Base-by-base conservation (phyloP, 1,140 invertebrate species). In the Hycleus cichorii region DNA sequence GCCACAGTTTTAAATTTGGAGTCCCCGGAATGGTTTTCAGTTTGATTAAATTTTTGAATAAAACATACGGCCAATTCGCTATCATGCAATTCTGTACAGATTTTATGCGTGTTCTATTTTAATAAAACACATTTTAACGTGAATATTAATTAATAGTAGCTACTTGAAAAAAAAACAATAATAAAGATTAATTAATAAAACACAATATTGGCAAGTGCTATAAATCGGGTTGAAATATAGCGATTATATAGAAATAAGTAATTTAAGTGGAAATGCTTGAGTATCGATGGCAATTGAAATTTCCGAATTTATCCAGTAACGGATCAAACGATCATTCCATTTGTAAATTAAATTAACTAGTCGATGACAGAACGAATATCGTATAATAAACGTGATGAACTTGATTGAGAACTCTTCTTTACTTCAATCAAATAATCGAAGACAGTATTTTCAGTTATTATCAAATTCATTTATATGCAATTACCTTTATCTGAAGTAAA, bases 321-420 rank as follows among this genome's bases (percentile, higher is more conserved):
- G 54, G 54, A 57, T 57, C 54, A 57, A 57, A 48, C 54, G 54
- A 57, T 57, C 54, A 48, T 25, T 57, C 47, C 54, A 57, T 57
- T 57, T 57, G 54, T 57, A 57, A 57, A 57, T 57, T 57, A 57
- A 57, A 57, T 57, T 57, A 57, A 47, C 54, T 49, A 49, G 54
- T 5, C 54, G 48, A 57, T 48, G 46, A 57, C 47, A 45, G 54
- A 48, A 40, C 49, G 54, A 57, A 57, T 57, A 57, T 49, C 54
- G 53, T 52, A 52, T 56, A 56, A 44, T 48, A 18, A 18, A 18
- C 53, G 43, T 49, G 39, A 57, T 47, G 39, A 47, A 47, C 27
- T 57, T 57, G 54, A 57, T 57, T 57, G 54, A 57, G 54, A 57
- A 57, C 54, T 43, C 47, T 57, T 57, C 46, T 56, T 18, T 18